Evolutionary conservation across 2,888 invertebrate species (phyloP).

Genomic region (Omphaloscelis lunosa): DNA sequence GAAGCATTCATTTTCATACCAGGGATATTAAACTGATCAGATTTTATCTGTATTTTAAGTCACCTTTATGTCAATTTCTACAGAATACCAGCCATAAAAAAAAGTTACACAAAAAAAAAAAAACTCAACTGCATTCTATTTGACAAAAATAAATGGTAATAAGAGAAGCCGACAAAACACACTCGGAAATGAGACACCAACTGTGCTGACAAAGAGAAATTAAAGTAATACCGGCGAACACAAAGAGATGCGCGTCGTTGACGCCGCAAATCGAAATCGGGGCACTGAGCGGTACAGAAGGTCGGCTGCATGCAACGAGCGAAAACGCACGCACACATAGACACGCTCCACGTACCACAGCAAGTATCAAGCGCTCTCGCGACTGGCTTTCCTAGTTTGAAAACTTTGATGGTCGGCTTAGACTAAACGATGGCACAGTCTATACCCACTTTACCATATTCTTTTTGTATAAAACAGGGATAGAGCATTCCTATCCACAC

Average conservation of each 20-base stretch:
- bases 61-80: neutral
- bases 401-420: too few relatives aligned
- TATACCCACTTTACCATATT: neutral
- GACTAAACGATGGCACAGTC: too few relatives aligned
- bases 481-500: neutral
- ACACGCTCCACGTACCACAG: neutral
- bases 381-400: neutral
- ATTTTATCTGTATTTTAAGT: too few relatives aligned
- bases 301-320: neutral
- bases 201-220: conserved; percentile 68
- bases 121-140: conserved; percentile 22
- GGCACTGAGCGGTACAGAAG: conserved; percentile 12
- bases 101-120: neutral
- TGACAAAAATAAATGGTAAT: conserved; percentile 41
- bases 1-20: neutral
- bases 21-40: neutral
- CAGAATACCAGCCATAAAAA: neutral
- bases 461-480: neutral
- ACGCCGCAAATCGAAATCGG: conserved; percentile 75
- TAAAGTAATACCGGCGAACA: conserved; percentile 68
- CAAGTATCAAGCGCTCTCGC: neutral
- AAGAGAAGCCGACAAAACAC: conserved; percentile 49
- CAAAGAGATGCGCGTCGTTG: conserved; percentile 55
- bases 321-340: neutral
- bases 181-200: conserved; percentile 59